phyloP scores from a whole-genome alignment of 1,140 invertebrate genomes.

The Drosophila jambulina region DNA sequence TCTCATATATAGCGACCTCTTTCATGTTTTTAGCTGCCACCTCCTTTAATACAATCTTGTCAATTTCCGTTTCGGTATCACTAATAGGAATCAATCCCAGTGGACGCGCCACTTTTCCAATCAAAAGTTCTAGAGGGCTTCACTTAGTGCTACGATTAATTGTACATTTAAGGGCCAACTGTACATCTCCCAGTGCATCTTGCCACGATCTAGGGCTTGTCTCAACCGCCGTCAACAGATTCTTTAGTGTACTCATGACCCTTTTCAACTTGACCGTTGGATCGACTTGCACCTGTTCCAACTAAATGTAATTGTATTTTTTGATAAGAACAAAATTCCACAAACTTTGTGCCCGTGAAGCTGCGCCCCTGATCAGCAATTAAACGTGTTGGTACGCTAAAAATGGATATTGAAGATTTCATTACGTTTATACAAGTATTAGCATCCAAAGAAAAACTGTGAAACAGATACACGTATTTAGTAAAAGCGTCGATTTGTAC shows the following conservation, averaged over 20 bases:
- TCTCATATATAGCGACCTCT: too few species aligned
- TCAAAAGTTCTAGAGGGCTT: background rate
- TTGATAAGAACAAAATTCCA: constrained; percentile 16
- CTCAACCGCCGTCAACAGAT: constrained; percentile 5
- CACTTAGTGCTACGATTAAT: constrained; percentile 6
- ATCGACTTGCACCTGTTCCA: background rate
- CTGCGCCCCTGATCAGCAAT: background rate
- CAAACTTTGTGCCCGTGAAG: constrained; percentile 2
- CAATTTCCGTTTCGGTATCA: too few species aligned
- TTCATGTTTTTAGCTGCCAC: too few species aligned
- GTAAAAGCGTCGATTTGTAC: constrained; percentile 3
- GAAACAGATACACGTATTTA: constrained; percentile 6
- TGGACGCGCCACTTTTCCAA: background rate
- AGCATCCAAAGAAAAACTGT: background rate
- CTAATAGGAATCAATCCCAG: background rate
- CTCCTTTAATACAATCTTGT: too few species aligned
- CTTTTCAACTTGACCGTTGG: background rate
- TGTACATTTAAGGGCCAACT: too few species aligned
- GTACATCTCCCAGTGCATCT: too few species aligned
- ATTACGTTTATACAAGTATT: background rate
- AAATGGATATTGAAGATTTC: too few species aligned
- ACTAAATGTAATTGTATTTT: constrained; percentile 22
- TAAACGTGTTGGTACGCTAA: background rate
- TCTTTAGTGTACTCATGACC: background rate
- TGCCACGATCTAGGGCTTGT: too few species aligned